These are phyloP conservation scores for Paracyclopina nana DNA, from an alignment of 1,140 invertebrate species.

Conservation along the genomic window DNA sequence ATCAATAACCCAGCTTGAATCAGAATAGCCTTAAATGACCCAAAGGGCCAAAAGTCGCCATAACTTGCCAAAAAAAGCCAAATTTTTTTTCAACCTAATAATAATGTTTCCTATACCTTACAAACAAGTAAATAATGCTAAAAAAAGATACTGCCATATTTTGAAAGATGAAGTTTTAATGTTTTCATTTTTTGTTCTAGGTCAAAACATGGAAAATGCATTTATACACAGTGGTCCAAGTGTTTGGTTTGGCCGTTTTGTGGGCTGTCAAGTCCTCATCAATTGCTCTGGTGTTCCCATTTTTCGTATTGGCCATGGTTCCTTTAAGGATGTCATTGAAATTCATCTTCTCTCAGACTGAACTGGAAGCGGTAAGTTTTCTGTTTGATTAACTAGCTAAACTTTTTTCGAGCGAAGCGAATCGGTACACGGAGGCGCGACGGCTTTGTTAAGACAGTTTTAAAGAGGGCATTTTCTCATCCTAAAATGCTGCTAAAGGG, in stretches of 20 bases:
- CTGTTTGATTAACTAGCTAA: conserved; percentile 11
- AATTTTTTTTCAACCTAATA: too few relatives aligned
- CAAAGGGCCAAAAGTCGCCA: too few relatives aligned
- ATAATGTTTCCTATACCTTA: neutral
- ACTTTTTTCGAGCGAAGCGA: neutral
- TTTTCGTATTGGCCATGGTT: conserved; percentile 74
- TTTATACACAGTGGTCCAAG: conserved; percentile 62
- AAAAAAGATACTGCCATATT: too few relatives aligned
- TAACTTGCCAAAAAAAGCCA: too few relatives aligned
- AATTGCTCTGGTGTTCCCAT: conserved; percentile 68
- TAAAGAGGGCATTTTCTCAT: conserved; percentile 11
- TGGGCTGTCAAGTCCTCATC: conserved; percentile 73
- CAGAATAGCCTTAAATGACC: too few relatives aligned
- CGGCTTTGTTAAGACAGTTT: conserved; percentile 11
- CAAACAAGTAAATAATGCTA: too few relatives aligned
- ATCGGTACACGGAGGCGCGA: neutral
- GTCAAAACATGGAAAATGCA: conserved; percentile 81
- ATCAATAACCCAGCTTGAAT: too few relatives aligned
- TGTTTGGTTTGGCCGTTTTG: conserved; percentile 48
- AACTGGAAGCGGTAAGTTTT: conserved; percentile 52
- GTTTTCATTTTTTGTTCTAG: conserved; percentile 30
- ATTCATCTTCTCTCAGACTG: conserved; percentile 49
- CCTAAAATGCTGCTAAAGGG: conserved; percentile 1
- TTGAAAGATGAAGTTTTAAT: conserved; percentile 19
- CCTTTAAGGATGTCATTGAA: conserved; percentile 56